Evolutionary conservation across 2,888 invertebrate genomes (phyloP), one percentile per base, ranked within the genome.

Genomic region (Selenia dentaria): DNA sequence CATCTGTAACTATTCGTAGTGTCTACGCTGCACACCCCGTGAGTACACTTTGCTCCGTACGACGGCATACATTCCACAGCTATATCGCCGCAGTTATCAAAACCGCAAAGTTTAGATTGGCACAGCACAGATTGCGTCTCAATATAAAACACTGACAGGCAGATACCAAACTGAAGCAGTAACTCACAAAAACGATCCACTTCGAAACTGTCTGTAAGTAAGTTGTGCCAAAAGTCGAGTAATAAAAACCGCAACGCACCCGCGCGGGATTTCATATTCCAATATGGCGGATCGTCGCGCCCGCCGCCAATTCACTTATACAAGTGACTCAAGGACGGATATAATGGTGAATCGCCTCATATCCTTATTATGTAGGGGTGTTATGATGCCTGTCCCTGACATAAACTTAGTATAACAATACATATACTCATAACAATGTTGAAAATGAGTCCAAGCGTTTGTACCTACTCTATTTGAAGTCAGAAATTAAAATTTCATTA

Each of bases 221-320:
- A 48, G 29, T 35, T 38, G 49, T 57, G 64, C 68, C 74, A 64
- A 76, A 82, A 81, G 74, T 84, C 79, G 58, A 67, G 73, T 70
- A 79, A 83, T 86, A 87, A 86, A 85, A 81, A 67, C 80, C 79
- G 67, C 74, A 79, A 54, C 45, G 52, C 46, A 50, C 47, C 50
- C 50, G 40, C 35, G 39, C 38, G 68, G 71, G 78, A 81, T 82
- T 81, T 81, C 76, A 81, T 84, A 84, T 79, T 82, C 76, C 77
- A 80, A 82, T 79, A 83, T 80, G 79, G 81, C 71, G 70, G 74
- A 59, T 72, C 69, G 77, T 73, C 74, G 70, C 69, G 71, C 65
- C 73, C 67, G 68, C 69, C 74, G 70, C 77, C 83, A 81, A 83
- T 84, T 80, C 81, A 82, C 79, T 81, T 81, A 82, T 71, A 60